Conservation (phyloP, 2,888 invertebrate species). For the Brachypterus glaber region DNA sequence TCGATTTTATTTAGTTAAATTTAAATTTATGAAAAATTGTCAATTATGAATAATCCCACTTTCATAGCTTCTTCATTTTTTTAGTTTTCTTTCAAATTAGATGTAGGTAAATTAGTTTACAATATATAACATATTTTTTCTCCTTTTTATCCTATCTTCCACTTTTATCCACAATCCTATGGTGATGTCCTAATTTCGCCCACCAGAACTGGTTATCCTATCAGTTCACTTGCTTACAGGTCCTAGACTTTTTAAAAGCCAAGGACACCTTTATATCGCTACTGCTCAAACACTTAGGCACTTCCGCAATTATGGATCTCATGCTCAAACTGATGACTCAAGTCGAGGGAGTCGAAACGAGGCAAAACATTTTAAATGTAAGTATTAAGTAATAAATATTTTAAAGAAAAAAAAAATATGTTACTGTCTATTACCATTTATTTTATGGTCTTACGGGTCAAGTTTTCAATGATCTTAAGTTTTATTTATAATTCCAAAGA, state of each 20-base stretch:
- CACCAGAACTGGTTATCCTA: slow-evolving; percentile 82
- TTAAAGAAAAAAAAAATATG: too few relatives aligned
- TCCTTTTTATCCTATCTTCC: slow-evolving; percentile 23
- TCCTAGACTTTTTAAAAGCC: slow-evolving; percentile 83
- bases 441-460: neutral
- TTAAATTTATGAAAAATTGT: too few relatives aligned
- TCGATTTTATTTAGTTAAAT: too few relatives aligned
- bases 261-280: slow-evolving; percentile 79
- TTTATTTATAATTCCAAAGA: neutral
- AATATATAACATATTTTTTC: too few relatives aligned
- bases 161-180: slow-evolving; percentile 17
- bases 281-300: slow-evolving; percentile 81
- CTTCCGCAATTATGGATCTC: slow-evolving; percentile 91
- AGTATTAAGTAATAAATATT: slow-evolving; percentile 36
- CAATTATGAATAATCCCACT: too few relatives aligned
- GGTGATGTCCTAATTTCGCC: slow-evolving; percentile 23
- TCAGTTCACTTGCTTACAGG: slow-evolving; percentile 84
- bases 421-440: too few relatives aligned
- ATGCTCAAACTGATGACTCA: slow-evolving; percentile 76
- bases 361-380: slow-evolving; percentile 61
- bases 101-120: too few relatives aligned
- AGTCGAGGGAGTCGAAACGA: slow-evolving; percentile 65
- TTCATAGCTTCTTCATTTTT: too few relatives aligned
- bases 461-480: slow-evolving; percentile 1
- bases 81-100: too few relatives aligned